Evolutionary conservation across 2,888 invertebrate species (phyloP).

Genomic region (Drosophila atripex): DNA sequence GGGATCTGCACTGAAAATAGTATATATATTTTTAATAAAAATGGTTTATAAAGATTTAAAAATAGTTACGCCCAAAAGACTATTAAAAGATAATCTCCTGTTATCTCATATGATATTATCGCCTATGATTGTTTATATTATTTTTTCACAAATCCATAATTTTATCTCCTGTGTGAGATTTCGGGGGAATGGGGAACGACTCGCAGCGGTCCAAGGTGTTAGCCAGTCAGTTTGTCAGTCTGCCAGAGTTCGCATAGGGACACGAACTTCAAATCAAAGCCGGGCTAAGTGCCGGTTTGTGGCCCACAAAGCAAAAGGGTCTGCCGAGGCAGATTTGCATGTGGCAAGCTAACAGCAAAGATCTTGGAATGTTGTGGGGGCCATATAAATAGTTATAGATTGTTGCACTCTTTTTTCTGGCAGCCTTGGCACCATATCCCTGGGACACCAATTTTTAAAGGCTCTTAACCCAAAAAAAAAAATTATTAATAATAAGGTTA

Average conservation of each 20-base stretch:
- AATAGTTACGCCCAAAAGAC: background rate
- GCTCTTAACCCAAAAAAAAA: no score
- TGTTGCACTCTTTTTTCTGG: conserved; percentile 35
- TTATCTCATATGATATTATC: no score
- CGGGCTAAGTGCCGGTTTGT: conserved; percentile 77
- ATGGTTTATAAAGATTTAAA: background rate
- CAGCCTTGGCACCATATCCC: conserved; percentile 62
- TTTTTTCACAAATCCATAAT: background rate
- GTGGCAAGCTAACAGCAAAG: conserved; percentile 37
- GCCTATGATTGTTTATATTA: background rate
- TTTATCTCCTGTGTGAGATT: background rate
- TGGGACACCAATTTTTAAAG: background rate
- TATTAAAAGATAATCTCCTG: no score
- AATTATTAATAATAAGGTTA: no score
- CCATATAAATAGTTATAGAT: conserved; percentile 62
- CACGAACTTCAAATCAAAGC: conserved; percentile 83
- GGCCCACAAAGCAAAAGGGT: conserved; percentile 32
- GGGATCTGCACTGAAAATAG: conserved; percentile 29
- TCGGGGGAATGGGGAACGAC: conserved; percentile 15
- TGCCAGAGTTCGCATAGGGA: conserved; percentile 76
- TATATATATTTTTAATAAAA: background rate
- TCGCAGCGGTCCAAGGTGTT: conserved; percentile 67
- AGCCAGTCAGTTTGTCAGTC: conserved; percentile 46
- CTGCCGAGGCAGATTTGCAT: conserved; percentile 56
- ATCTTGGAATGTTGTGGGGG: conserved; percentile 37